Conservation (phyloP, 1,140 invertebrate species). For the Drosophila murphyi region DNA sequence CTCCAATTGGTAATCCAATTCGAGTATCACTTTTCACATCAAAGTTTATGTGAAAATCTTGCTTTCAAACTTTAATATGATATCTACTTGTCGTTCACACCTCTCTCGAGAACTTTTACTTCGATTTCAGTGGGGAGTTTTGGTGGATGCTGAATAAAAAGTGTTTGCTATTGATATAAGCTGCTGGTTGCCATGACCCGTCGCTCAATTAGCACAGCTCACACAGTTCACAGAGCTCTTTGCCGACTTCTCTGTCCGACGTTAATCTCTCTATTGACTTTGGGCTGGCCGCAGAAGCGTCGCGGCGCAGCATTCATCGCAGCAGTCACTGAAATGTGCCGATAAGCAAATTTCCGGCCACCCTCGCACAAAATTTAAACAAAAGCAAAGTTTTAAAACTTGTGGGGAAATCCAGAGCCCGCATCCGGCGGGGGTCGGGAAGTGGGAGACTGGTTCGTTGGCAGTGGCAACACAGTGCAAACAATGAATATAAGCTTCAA, state of each 20-base stretch:
- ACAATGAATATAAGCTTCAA: conserved; percentile 70
- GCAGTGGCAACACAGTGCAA: conserved; percentile 69
- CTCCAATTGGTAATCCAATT: no score
- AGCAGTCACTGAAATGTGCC: conserved; percentile 65
- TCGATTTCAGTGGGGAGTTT: neutral
- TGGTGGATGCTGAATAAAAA: conserved; percentile 60
- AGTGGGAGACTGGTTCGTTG: conserved; percentile 45
- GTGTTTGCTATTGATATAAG: conserved; percentile 70
- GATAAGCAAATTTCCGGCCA: conserved; percentile 80
- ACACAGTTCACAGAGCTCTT: conserved; percentile 15
- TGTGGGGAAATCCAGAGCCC: conserved; percentile 55
- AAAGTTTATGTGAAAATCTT: no score
- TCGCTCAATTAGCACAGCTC: conserved; percentile 75
- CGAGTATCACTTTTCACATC: no score
- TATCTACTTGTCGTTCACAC: neutral
- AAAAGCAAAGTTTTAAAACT: conserved; percentile 73
- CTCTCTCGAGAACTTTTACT: no score
- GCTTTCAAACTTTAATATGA: neutral
- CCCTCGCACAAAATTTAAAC: conserved; percentile 71
- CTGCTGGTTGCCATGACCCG: conserved; percentile 75
- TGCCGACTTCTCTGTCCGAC: conserved; percentile 35
- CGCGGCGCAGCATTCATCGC: neutral
- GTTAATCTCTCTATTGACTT: conserved; percentile 81
- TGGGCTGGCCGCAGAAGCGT: conserved; percentile 15
- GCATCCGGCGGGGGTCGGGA: neutral